A percentile compares a stretch with the other conserved stretches of the same genome.
Evolutionary conservation across 2,113 vertebrate genomes (phyloP).

Genomic region (Triplophysa rosa): DNA sequence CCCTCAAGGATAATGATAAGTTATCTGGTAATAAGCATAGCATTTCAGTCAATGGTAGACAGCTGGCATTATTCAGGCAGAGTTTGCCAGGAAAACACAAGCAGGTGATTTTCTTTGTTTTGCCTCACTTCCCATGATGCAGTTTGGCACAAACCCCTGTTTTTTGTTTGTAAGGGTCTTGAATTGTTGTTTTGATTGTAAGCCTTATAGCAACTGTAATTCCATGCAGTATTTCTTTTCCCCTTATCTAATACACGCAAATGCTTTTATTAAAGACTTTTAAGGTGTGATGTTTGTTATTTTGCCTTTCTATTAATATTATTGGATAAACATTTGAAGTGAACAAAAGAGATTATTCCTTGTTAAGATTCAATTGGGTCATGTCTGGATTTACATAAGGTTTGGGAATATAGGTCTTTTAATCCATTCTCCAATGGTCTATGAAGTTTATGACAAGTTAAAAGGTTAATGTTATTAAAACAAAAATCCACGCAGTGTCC

Average conservation of each 20-base stretch:
- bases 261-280: background rate
- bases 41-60: constrained; percentile 11
- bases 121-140: background rate
- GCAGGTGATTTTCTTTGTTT: background rate
- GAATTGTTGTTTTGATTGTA: background rate
- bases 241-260: background rate
- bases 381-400: constrained; percentile 33
- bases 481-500: constrained; percentile 32
- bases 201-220: background rate
- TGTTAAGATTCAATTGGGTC: constrained; percentile 25
- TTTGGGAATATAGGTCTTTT: constrained; percentile 31
- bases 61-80: background rate
- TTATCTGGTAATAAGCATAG: constrained; percentile 15
- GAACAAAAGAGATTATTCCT: background rate
- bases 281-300: background rate
- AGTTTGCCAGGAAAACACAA: constrained; percentile 8
- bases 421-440: constrained; percentile 41
- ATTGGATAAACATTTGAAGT: background rate
- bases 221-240: background rate
- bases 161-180: background rate
- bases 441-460: constrained; percentile 50
- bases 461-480: constrained; percentile 53
- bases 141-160: background rate
- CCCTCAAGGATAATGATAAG: constrained; percentile 43
- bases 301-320: background rate